These are phyloP conservation scores for Grammomys surdaster DNA, from an alignment of 2,113 vertebrate genomes.

Conservation along the genomic window DNA sequence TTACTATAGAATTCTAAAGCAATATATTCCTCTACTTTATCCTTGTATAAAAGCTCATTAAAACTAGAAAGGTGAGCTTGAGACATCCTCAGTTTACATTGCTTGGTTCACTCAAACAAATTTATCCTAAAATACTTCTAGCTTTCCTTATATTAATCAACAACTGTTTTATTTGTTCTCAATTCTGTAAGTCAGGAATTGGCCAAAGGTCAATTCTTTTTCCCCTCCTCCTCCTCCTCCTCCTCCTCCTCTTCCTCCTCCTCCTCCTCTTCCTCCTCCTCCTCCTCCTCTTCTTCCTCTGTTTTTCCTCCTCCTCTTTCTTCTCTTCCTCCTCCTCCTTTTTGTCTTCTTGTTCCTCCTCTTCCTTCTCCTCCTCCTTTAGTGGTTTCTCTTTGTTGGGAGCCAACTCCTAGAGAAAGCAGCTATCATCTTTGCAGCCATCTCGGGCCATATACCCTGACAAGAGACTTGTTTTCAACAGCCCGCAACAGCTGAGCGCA, in stretches of 20 bases:
- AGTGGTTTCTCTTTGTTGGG: neutral
- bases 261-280: no score
- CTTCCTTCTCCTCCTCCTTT: neutral
- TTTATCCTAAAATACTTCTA: neutral
- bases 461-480: no score
- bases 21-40: neutral
- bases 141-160: conserved; percentile 55
- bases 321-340: no score
- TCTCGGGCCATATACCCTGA: no score
- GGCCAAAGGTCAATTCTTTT: neutral
- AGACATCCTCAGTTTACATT: neutral
- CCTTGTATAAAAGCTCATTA: neutral
- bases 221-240: neutral
- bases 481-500: no score
- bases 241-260: no score
- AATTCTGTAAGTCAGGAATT: conserved; percentile 23
- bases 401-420: no score
- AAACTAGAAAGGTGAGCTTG: conserved; percentile 9
- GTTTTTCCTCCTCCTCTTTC: neutral
- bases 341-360: neutral
- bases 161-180: conserved; percentile 35
- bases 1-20: conserved; percentile 2
- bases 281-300: no score
- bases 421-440: no score
- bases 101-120: neutral